These are phyloP conservation scores for Podarcis siculus DNA, from an alignment of 2,797 vertebrate genomes.

Conservation along the genomic window DNA sequence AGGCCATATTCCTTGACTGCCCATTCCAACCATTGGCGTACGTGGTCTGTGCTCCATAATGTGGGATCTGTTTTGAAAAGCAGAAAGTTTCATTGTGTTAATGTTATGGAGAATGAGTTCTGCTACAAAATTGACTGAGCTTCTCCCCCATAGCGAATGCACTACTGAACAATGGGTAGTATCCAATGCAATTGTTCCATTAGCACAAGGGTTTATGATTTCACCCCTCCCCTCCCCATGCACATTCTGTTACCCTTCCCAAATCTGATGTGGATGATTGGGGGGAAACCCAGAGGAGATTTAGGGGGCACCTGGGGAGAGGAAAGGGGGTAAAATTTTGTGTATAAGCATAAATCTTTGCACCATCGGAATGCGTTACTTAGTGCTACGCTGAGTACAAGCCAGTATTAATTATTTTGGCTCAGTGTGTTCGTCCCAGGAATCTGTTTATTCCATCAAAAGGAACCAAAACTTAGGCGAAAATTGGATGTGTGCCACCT, in stretches of 20 bases:
- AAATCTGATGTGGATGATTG: no score
- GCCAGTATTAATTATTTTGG: not conserved
- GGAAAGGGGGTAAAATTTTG: no score
- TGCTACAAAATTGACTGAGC: not conserved
- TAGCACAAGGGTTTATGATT: no score
- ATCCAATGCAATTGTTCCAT: no score
- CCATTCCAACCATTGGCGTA: constrained; percentile 91
- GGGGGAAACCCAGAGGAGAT: no score
- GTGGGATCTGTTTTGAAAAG: constrained; percentile 80
- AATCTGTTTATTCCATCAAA: not conserved
- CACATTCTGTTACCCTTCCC: no score
- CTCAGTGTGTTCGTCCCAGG: not conserved
- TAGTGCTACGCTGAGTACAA: no score
- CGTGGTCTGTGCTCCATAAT: constrained; percentile 87
- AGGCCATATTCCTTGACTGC: constrained; percentile 88
- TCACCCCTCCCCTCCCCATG: no score
- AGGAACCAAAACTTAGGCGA: not conserved
- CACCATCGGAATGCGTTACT: no score
- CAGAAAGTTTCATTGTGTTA: not conserved
- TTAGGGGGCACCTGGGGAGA: no score
- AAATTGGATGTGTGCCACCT: not conserved
- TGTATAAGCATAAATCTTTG: no score
- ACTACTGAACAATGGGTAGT: not conserved
- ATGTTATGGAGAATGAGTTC: fast-evolving
- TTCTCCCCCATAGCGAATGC: not conserved